Evolutionary conservation across 2,888 invertebrate species (phyloP).

Genomic region (Sesia bembeciformis): DNA sequence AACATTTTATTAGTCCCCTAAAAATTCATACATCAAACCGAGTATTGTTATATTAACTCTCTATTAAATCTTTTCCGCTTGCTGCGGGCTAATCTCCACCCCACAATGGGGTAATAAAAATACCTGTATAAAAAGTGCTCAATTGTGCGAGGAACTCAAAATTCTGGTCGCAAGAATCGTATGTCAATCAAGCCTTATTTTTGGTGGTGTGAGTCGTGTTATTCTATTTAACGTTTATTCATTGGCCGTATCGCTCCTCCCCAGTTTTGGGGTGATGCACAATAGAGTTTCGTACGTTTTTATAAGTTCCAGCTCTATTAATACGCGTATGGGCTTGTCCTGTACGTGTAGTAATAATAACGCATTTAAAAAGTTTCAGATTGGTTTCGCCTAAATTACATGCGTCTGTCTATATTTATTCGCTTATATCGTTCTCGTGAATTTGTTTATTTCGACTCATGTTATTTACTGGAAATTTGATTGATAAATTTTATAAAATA

Average conservation of each 20-base stretch:
- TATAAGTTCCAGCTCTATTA: not conserved
- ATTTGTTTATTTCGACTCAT: too few species aligned
- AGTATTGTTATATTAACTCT: conserved; percentile 47
- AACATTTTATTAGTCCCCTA: too few species aligned
- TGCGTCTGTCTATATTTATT: too few species aligned
- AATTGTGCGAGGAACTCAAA: conserved; percentile 47
- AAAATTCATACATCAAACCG: not conserved
- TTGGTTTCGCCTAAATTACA: too few species aligned
- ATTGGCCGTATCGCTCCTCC: conserved; percentile 57
- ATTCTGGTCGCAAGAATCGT: conserved; percentile 52
- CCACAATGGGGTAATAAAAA: conserved; percentile 58
- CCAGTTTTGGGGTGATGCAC: conserved; percentile 28
- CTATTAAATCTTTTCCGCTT: conserved; percentile 60
- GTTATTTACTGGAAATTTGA: too few species aligned
- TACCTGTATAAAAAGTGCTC: conserved; percentile 39
- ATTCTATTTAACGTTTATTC: conserved; percentile 64
- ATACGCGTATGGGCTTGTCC: not conserved
- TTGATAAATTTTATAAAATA: too few species aligned
- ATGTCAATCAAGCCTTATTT: conserved; percentile 65
- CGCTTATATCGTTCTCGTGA: too few species aligned
- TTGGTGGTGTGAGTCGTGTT: conserved; percentile 55
- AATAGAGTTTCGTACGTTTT: conserved; percentile 22
- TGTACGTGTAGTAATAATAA: not conserved
- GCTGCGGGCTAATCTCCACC: conserved; percentile 50
- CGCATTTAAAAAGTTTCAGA: too few species aligned